A percentile compares a stretch with the other conserved stretches of the same genome.
phyloP scores from a whole-genome alignment of 1,140 invertebrate species.

The Dysdera silvatica region DNA sequence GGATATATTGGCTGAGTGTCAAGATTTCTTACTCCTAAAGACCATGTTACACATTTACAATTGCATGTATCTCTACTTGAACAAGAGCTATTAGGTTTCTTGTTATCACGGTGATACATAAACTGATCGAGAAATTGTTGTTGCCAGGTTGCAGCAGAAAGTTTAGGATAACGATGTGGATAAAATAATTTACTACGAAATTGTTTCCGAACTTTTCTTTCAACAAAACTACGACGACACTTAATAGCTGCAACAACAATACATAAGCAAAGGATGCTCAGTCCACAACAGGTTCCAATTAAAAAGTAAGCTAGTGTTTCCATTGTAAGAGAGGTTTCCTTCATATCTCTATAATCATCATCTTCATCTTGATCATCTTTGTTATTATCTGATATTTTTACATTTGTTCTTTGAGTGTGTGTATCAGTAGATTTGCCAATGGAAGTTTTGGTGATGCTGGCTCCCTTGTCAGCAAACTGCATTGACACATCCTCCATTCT shows the following conservation, averaged over 20 bases:
- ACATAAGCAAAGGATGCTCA: slow-evolving; percentile 38
- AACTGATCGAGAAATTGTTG: slow-evolving; percentile 20
- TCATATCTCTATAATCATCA: not conserved
- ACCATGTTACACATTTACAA: slow-evolving; percentile 22
- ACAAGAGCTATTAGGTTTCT: too few species aligned
- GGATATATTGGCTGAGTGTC: not conserved
- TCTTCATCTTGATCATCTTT: not conserved
- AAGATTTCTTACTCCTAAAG: slow-evolving; percentile 9
- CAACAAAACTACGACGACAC: slow-evolving; percentile 22
- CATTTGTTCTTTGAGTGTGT: too few species aligned
- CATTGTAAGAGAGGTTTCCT: slow-evolving; percentile 32
- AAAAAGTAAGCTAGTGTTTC: slow-evolving; percentile 40
- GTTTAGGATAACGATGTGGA: not conserved
- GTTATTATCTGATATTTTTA: not conserved
- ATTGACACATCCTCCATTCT: slow-evolving; percentile 22
- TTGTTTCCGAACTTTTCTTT: slow-evolving; percentile 1
- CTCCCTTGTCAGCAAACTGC: slow-evolving; percentile 1
- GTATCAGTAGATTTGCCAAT: not conserved
- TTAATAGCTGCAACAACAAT: slow-evolving; percentile 38
- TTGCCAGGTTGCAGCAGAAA: not conserved
- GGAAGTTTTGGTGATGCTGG: not conserved
- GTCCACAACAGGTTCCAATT: slow-evolving; percentile 39
- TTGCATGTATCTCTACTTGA: slow-evolving; percentile 6
- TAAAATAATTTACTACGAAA: not conserved
- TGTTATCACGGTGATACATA: not conserved